Percentiles rank a stretch among this genome's conserved stretches.
Evolutionary conservation across 2,113 vertebrate genomes (phyloP).

Genomic region (Blennius ocellaris): DNA sequence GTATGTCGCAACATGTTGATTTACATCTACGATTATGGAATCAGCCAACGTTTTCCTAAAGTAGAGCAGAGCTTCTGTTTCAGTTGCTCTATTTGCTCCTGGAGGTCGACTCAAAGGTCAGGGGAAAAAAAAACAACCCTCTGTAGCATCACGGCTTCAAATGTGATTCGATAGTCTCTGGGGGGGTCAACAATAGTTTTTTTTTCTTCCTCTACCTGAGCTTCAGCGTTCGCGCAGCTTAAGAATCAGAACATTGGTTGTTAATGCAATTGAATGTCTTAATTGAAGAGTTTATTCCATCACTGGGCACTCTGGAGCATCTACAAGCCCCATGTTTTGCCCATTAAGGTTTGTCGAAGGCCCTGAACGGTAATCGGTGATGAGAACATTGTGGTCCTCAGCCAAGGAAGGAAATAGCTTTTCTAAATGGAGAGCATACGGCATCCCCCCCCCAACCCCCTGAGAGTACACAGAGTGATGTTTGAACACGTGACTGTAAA

Average conservation of each 20-base stretch:
- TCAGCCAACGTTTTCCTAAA: too few species aligned
- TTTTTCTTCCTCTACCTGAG: constrained; percentile 2
- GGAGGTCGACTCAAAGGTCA: too few species aligned
- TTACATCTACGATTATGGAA: too few species aligned
- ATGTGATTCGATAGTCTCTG: constrained; percentile 4
- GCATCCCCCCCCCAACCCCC: constrained; percentile 31
- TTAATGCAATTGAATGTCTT: constrained; percentile 6
- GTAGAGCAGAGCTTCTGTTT: too few species aligned
- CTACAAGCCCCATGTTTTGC: not conserved
- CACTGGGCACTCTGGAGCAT: not conserved
- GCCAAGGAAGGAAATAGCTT: constrained; percentile 50
- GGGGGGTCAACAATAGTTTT: not conserved
- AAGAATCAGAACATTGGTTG: constrained; percentile 4
- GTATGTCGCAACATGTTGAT: too few species aligned
- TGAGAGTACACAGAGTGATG: constrained; percentile 40
- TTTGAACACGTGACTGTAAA: constrained; percentile 40
- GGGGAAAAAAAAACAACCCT: too few species aligned
- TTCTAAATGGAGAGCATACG: constrained; percentile 27
- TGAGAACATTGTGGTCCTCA: constrained; percentile 1
- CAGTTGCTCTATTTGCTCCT: not conserved
- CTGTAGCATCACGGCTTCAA: too few species aligned
- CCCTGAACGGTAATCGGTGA: constrained; percentile 4
- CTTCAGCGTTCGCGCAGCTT: not conserved
- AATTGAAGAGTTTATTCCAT: not conserved
- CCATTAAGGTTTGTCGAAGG: constrained; percentile 11